phyloP scores from a whole-genome alignment of 2,888 invertebrate species.

The Scelioninae gen. 2 region DNA sequence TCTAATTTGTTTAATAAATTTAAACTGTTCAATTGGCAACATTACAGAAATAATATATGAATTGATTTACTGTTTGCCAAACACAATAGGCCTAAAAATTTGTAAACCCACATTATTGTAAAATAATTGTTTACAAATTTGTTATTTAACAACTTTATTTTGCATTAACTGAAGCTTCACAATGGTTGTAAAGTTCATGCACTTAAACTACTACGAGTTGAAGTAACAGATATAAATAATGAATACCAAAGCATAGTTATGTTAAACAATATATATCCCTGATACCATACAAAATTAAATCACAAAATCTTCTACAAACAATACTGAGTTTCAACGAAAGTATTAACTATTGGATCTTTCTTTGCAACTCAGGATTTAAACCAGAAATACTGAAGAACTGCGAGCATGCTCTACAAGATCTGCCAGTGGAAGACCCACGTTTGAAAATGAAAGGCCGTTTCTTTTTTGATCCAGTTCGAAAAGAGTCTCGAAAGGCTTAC shows the following conservation, averaged over 20 bases:
- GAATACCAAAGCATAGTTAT: background rate
- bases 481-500: slow-evolving; percentile 57
- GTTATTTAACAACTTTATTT: too few relatives aligned
- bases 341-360: slow-evolving; percentile 24
- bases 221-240: too few relatives aligned
- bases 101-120: too few relatives aligned
- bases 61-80: too few relatives aligned
- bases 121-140: too few relatives aligned
- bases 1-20: too few relatives aligned
- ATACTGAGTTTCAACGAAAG: background rate
- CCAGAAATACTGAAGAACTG: slow-evolving; percentile 73
- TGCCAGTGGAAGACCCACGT: slow-evolving; percentile 72
- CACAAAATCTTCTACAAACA: background rate
- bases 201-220: too few relatives aligned
- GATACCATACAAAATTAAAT: slow-evolving; percentile 2
- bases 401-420: slow-evolving; percentile 71
- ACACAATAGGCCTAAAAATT: too few relatives aligned
- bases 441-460: slow-evolving; percentile 73
- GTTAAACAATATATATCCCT: slow-evolving; percentile 18
- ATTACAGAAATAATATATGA: too few relatives aligned
- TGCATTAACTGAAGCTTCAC: too few relatives aligned
- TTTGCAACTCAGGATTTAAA: slow-evolving; percentile 69
- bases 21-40: background rate
- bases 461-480: slow-evolving; percentile 69
- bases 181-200: too few relatives aligned